phyloP scores from a whole-genome alignment of 2,113 vertebrate genomes.

The Pterocles burchelli region DNA sequence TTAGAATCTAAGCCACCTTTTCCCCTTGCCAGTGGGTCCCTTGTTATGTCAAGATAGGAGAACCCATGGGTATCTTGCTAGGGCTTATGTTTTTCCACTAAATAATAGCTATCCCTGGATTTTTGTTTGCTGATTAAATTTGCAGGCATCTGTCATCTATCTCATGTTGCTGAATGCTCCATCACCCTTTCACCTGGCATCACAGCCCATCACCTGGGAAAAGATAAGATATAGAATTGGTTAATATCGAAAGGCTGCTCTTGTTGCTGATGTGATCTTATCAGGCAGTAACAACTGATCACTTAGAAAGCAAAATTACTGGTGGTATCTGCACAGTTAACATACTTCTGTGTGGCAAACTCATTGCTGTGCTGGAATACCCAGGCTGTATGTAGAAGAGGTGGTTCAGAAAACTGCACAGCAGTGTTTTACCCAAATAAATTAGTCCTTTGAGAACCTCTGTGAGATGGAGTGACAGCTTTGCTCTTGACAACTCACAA shows the following conservation, averaged over 20 bases:
- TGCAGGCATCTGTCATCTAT: not conserved
- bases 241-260: conserved; percentile 40
- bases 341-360: not conserved
- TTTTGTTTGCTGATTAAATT: conserved; percentile 9
- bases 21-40: not conserved
- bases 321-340: not conserved
- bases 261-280: conserved; percentile 65
- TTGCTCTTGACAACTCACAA: not conserved
- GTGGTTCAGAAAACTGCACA: not conserved
- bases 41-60: not conserved
- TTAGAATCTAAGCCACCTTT: not conserved
- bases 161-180: not conserved
- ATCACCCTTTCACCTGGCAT: not conserved
- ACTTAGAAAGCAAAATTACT: conserved; percentile 48
- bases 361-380: not conserved
- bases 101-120: not conserved
- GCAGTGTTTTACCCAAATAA: not conserved
- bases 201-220: not conserved
- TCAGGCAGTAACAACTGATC: conserved; percentile 58
- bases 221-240: conserved; percentile 52
- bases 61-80: not conserved
- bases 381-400: not conserved
- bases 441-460: not conserved
- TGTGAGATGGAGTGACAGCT: not conserved
- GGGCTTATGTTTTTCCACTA: not conserved